Conservation (phyloP, 1,140 invertebrate genomes). For the Drosophila carrolli region DNA sequence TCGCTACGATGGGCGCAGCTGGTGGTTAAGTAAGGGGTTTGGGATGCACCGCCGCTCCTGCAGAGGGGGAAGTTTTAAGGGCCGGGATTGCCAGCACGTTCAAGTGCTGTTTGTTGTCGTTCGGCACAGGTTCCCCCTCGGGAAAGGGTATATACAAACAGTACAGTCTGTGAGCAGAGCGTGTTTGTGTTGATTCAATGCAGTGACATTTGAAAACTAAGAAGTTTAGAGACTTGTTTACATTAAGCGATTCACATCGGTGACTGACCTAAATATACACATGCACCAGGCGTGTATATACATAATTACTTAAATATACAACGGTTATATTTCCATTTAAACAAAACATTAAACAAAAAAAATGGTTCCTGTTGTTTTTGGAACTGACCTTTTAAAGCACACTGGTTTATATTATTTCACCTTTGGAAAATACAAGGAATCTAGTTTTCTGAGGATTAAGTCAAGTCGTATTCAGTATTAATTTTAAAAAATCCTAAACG, state of each 20-base stretch:
- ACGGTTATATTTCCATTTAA: background rate
- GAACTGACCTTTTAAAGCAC: too few relatives aligned
- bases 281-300: background rate
- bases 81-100: conserved; percentile 33
- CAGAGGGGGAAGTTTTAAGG: conserved; percentile 20
- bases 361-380: too few relatives aligned
- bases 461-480: too few relatives aligned
- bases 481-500: too few relatives aligned
- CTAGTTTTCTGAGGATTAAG: too few relatives aligned
- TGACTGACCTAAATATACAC: conserved; percentile 8
- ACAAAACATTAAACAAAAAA: too few relatives aligned
- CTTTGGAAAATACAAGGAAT: too few relatives aligned
- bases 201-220: conserved; percentile 9
- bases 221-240: conserved; percentile 6
- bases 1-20: conserved; percentile 34
- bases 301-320: background rate
- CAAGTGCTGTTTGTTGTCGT: conserved; percentile 43
- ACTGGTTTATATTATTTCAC: too few relatives aligned
- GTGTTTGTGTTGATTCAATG: conserved; percentile 13
- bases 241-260: conserved; percentile 1
- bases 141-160: conserved; percentile 34
- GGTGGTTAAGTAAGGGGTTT: conserved; percentile 19
- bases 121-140: conserved; percentile 19
- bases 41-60: conserved; percentile 26
- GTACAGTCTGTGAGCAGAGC: conserved; percentile 6